These are phyloP conservation scores for Dunckerocampus dactyliophorus DNA, from an alignment of 2,113 vertebrate genomes.

Conservation along the genomic window DNA sequence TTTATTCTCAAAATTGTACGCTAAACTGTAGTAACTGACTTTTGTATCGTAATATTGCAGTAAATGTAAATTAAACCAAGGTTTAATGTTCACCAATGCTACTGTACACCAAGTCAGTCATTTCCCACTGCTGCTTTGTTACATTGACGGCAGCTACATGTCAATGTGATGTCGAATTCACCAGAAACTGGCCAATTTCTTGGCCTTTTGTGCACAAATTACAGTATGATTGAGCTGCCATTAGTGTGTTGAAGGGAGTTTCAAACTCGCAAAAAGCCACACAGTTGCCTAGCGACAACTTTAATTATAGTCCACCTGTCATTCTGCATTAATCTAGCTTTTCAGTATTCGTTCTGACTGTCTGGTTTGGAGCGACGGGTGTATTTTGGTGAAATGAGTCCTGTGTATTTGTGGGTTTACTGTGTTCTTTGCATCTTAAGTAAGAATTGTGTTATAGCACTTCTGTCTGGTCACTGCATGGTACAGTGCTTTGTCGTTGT, in stretches of 20 bases:
- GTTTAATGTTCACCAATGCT: not conserved
- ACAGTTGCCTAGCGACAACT: constrained; percentile 59
- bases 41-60: not conserved
- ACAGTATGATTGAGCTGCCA: constrained; percentile 53
- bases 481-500: not conserved
- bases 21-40: no score
- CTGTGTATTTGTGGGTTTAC: not conserved
- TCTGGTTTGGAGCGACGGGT: constrained; percentile 7
- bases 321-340: constrained; percentile 18
- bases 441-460: not conserved
- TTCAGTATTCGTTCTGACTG: constrained; percentile 26
- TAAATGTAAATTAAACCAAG: not conserved
- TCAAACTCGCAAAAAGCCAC: constrained; percentile 38
- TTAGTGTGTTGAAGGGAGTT: constrained; percentile 47
- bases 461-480: not conserved
- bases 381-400: not conserved
- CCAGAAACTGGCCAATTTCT: constrained; percentile 9
- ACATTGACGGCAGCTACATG: not conserved
- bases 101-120: not conserved
- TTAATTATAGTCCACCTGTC: constrained; percentile 52
- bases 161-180: not conserved
- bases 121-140: not conserved
- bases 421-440: not conserved
- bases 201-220: constrained; percentile 50
- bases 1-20: not conserved